These are phyloP conservation scores for Trichomycterus rosablanca DNA, from an alignment of 2,113 vertebrate species.

Conservation along the genomic window DNA sequence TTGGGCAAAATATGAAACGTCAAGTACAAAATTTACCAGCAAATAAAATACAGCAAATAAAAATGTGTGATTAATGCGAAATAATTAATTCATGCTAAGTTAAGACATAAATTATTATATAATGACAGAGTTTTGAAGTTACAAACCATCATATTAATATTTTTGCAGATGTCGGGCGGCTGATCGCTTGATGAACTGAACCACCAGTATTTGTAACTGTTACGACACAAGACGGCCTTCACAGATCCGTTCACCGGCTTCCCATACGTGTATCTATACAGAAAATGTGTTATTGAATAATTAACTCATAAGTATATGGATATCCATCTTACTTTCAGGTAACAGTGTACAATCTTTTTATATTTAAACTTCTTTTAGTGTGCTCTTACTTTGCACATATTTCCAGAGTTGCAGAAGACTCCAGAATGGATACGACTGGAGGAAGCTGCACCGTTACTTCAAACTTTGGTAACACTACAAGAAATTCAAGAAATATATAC, in stretches of 20 bases:
- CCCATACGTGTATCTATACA: slow-evolving; percentile 66
- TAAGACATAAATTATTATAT: too few species aligned
- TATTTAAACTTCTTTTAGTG: neutral
- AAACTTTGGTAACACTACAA: slow-evolving; percentile 68
- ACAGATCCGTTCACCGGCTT: slow-evolving; percentile 64
- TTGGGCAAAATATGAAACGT: too few species aligned
- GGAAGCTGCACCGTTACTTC: slow-evolving; percentile 62
- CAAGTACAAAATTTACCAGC: too few species aligned
- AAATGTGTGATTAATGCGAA: too few species aligned
- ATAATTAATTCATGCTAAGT: too few species aligned
- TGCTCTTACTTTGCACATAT: slow-evolving; percentile 66
- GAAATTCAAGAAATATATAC: neutral
- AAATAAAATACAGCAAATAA: too few species aligned
- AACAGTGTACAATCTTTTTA: too few species aligned
- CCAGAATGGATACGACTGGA: slow-evolving; percentile 52
- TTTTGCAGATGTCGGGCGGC: slow-evolving; percentile 11
- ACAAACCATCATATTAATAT: slow-evolving; percentile 52
- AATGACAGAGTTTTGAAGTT: neutral
- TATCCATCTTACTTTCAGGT: too few species aligned
- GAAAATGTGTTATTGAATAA: neutral
- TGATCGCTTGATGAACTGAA: accelerated
- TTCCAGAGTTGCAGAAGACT: slow-evolving; percentile 46
- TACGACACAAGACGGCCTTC: slow-evolving; percentile 49
- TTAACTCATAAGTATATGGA: too few species aligned
- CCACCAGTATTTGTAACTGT: slow-evolving; percentile 1